These are phyloP conservation scores for Ivindomyrus marchei DNA, from an alignment of 2,113 vertebrate species.

Conservation along the genomic window DNA sequence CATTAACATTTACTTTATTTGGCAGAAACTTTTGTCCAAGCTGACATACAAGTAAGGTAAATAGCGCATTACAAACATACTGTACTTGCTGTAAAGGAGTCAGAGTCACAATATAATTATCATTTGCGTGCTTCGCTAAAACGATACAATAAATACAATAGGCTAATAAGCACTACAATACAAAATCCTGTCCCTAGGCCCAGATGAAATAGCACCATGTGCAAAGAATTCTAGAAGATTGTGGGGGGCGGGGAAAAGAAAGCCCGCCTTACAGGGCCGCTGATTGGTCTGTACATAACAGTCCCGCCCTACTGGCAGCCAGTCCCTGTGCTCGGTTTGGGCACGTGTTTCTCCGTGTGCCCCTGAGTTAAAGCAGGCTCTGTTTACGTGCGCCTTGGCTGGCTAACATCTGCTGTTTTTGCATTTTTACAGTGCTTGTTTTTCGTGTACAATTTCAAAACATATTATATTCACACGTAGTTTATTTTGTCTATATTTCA, in stretches of 20 bases:
- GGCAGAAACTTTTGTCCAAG: background rate
- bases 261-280: background rate
- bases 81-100: background rate
- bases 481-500: background rate
- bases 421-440: background rate
- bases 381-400: constrained; percentile 52
- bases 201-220: background rate
- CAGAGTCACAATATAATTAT: background rate
- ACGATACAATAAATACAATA: background rate
- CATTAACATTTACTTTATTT: background rate
- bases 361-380: constrained; percentile 69
- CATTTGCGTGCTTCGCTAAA: background rate
- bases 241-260: background rate
- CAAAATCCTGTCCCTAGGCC: background rate
- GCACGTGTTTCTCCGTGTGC: constrained; percentile 49
- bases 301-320: constrained; percentile 47
- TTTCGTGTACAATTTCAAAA: constrained; percentile 5
- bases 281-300: constrained; percentile 46
- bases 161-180: background rate
- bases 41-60: background rate
- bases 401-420: constrained; percentile 18
- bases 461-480: background rate
- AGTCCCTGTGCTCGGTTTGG: constrained; percentile 37
- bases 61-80: background rate
- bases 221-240: background rate